Evolutionary conservation across 2,888 invertebrate species (phyloP).

Genomic region (Clanis bilineata): DNA sequence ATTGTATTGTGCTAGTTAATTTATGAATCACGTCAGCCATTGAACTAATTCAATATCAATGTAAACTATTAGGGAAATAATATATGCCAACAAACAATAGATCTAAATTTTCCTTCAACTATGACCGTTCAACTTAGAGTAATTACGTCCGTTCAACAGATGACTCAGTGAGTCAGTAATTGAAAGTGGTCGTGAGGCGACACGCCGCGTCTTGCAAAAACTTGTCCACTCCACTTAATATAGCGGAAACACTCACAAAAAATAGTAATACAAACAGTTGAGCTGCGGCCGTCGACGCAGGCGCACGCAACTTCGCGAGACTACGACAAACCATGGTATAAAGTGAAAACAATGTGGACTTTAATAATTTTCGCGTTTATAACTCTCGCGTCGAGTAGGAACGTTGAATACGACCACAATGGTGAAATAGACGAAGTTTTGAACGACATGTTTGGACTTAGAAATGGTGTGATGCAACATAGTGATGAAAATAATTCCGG

Average conservation of each 20-base stretch:
- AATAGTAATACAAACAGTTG: background rate
- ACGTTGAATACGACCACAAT: background rate
- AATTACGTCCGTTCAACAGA: too few relatives aligned
- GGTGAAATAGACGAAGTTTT: background rate
- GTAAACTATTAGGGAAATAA: too few relatives aligned
- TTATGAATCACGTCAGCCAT: too few relatives aligned
- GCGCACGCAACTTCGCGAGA: background rate
- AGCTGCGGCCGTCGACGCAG: background rate
- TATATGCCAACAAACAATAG: background rate
- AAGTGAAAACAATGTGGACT: background rate
- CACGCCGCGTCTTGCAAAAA: background rate
- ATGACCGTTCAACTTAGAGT: too few relatives aligned
- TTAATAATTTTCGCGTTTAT: background rate
- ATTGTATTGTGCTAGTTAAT: too few relatives aligned
- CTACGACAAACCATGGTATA: background rate
- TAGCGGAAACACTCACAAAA: background rate
- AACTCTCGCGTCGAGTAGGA: background rate
- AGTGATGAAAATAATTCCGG: background rate
- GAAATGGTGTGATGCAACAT: background rate
- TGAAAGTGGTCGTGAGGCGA: background rate
- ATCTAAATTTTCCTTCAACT: background rate
- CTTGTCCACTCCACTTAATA: background rate
- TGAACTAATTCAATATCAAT: too few relatives aligned
- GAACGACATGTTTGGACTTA: background rate
- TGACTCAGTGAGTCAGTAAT: background rate